Evolutionary conservation across 1,140 invertebrate species (phyloP).

Genomic region (Drosophila kurseongensis): DNA sequence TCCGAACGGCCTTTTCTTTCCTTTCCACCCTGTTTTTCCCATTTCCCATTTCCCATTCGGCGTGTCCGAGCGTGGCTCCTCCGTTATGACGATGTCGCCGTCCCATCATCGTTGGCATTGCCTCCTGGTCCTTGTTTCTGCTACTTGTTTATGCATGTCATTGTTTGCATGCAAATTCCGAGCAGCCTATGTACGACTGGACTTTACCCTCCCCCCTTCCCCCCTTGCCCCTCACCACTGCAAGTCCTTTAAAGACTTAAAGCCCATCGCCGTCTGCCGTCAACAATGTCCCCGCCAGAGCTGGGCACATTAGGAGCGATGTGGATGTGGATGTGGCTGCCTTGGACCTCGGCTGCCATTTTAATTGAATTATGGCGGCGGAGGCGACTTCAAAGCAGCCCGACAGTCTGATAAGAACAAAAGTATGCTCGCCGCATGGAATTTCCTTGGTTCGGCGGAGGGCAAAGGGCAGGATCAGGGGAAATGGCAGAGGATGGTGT

Average conservation of each 20-base stretch:
- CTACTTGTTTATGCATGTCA: slow-evolving; percentile 77
- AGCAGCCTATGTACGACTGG: slow-evolving; percentile 23
- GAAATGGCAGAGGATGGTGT: too few species aligned
- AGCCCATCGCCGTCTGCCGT: slow-evolving; percentile 41
- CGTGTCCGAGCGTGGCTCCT: slow-evolving; percentile 53
- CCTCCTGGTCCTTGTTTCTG: slow-evolving; percentile 27
- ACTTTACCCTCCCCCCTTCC: background rate
- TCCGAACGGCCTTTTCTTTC: slow-evolving; percentile 7
- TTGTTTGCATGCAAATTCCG: slow-evolving; percentile 79
- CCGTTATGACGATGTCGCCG: slow-evolving; percentile 41
- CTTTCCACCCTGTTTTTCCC: background rate
- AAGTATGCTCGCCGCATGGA: slow-evolving; percentile 74
- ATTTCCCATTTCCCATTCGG: slow-evolving; percentile 10
- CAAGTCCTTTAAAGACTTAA: slow-evolving; percentile 63
- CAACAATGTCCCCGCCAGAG: slow-evolving; percentile 29
- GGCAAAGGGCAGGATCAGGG: background rate
- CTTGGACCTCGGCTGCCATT: slow-evolving; percentile 60
- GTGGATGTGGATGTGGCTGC: slow-evolving; percentile 3
- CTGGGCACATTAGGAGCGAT: background rate
- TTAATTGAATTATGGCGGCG: slow-evolving; percentile 75
- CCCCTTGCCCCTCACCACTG: too few species aligned
- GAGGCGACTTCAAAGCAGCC: slow-evolving; percentile 69
- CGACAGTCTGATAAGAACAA: slow-evolving; percentile 73
- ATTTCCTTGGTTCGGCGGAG: slow-evolving; percentile 40
- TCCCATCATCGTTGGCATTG: slow-evolving; percentile 23